Percentiles rank a stretch among this genome's conserved stretches.
These are phyloP conservation scores for Melitaea athalia DNA, from an alignment of 2,888 invertebrate species.

Conservation along the genomic window DNA sequence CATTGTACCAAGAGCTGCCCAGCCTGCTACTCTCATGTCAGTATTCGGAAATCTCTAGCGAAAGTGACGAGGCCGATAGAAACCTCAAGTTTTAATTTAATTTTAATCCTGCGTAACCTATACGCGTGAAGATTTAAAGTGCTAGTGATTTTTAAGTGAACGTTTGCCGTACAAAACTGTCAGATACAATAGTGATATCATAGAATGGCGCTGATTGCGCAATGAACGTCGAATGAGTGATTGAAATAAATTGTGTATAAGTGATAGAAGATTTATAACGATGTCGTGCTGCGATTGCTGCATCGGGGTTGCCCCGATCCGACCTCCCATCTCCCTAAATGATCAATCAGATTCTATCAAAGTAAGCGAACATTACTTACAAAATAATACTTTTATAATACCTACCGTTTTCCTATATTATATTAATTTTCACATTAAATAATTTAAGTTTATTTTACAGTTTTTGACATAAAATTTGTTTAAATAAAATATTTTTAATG, in stretches of 20 bases:
- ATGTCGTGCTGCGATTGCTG: constrained; percentile 87
- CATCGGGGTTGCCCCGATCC: constrained; percentile 85
- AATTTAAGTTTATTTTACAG: neutral
- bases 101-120: constrained; percentile 1
- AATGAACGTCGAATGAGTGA: constrained; percentile 53
- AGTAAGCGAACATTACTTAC: constrained; percentile 81
- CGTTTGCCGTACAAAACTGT: neutral
- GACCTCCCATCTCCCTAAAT: constrained; percentile 88
- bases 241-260: constrained; percentile 54
- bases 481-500: neutral
- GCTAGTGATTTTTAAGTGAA: constrained; percentile 28
- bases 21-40: constrained; percentile 72
- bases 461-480: neutral
- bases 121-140: constrained; percentile 14
- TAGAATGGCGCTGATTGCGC: constrained; percentile 60
- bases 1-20: constrained; percentile 77
- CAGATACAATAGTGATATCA: constrained; percentile 37
- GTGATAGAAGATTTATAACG: constrained; percentile 50
- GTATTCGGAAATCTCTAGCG: constrained; percentile 64
- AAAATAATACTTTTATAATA: constrained; percentile 12
- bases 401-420: too few relatives aligned
- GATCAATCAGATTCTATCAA: constrained; percentile 89
- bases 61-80: constrained; percentile 66
- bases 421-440: too few relatives aligned
- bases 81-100: constrained; percentile 43